Evolutionary conservation across 2,888 invertebrate genomes (phyloP).

Genomic region (Tetanocera ferruginea): DNA sequence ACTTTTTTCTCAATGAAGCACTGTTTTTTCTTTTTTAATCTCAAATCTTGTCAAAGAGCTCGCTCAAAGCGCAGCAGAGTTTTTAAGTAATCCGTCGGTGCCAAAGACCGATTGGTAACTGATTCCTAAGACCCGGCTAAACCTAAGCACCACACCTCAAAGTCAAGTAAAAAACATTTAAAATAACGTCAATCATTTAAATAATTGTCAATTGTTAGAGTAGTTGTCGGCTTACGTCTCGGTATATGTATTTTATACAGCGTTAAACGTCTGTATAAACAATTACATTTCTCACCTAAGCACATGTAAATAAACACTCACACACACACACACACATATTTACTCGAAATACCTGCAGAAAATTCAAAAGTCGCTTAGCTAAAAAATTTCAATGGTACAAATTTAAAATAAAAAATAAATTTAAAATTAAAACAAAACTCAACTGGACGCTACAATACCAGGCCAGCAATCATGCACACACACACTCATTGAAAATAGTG

Average conservation of each 20-base stretch:
- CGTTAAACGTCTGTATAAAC: not conserved
- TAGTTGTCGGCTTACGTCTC: not conserved
- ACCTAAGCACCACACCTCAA: conserved; percentile 68
- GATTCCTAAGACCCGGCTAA: conserved; percentile 61
- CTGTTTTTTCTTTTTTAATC: not conserved
- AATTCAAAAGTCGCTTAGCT: not conserved
- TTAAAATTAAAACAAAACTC: not conserved
- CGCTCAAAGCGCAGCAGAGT: not conserved
- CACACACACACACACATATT: conserved; percentile 1
- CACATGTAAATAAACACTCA: not conserved
- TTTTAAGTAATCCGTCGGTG: conserved; percentile 59
- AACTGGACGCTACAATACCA: not conserved
- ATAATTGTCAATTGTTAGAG: conserved; percentile 25
- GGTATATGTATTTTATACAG: conserved; percentile 14
- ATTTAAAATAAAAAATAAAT: conserved; percentile 17
- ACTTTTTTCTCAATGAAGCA: conserved; percentile 9
- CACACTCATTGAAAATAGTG: not conserved
- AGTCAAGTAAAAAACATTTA: conserved; percentile 46
- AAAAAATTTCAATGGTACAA: not conserved
- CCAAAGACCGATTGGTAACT: conserved; percentile 68
- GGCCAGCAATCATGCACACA: not conserved
- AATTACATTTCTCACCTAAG: not conserved
- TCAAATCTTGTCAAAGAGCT: not conserved
- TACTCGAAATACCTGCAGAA: not conserved
- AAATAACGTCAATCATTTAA: conserved; percentile 30